Evolutionary conservation across 2,113 vertebrate species (phyloP).

Genomic region (Hymenochirus boettgeri): DNA sequence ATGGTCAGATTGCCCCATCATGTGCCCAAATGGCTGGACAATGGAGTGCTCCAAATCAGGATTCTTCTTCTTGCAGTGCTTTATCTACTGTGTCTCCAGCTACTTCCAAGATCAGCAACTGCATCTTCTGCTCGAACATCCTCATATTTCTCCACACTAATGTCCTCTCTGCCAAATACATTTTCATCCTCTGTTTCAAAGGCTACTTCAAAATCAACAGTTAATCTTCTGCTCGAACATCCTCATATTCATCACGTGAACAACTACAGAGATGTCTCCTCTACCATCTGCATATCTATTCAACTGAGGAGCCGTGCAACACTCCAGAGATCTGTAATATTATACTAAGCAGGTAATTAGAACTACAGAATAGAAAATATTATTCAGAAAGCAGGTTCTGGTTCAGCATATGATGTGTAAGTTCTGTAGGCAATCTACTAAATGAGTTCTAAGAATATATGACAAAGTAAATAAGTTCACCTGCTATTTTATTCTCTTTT

Average conservation of each 20-base stretch:
- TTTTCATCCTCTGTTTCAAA: no score
- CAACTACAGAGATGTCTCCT: no score
- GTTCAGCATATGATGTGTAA: no score
- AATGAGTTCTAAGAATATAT: no score
- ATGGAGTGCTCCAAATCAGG: constrained; percentile 52
- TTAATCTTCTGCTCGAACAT: constrained; percentile 1
- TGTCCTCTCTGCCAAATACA: no score
- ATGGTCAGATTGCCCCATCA: constrained; percentile 54
- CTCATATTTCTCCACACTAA: no score
- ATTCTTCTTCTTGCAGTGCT: constrained; percentile 41
- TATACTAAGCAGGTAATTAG: constrained; percentile 57
- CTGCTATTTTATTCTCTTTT: background rate
- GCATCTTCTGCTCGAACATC: no score
- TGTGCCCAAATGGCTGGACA: constrained; percentile 63
- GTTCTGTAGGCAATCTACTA: no score
- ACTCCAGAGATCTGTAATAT: constrained; percentile 57
- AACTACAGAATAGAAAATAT: no score
- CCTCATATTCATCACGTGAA: constrained; percentile 11
- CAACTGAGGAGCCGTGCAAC: constrained; percentile 24
- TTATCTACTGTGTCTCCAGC: background rate
- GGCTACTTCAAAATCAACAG: background rate
- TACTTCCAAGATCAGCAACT: no score
- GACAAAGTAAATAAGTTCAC: no score
- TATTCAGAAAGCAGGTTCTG: no score
- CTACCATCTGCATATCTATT: constrained; percentile 1